These are phyloP conservation scores for Chalcis sispes DNA, from an alignment of 2,888 invertebrate genomes.

Conservation along the genomic window DNA sequence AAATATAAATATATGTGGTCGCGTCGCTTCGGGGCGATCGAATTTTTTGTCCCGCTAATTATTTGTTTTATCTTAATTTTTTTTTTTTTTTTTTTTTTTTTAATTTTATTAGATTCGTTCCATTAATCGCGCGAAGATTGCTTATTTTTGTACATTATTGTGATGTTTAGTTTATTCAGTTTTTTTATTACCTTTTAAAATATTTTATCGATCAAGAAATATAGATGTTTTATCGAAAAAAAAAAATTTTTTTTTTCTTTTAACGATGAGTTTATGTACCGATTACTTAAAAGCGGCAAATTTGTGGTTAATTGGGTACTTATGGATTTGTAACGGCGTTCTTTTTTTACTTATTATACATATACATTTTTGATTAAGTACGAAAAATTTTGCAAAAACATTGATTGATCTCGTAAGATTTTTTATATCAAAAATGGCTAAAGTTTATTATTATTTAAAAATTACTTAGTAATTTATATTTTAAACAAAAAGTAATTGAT, in stretches of 20 bases:
- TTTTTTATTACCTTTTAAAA: slow-evolving; percentile 49
- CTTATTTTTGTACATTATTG: slow-evolving; percentile 49
- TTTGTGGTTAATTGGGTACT: slow-evolving; percentile 3
- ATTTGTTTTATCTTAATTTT: slow-evolving; percentile 3
- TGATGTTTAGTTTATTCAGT: slow-evolving; percentile 52
- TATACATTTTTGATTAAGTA: slow-evolving; percentile 42
- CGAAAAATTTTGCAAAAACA: slow-evolving; percentile 37
- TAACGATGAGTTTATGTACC: slow-evolving; percentile 6
- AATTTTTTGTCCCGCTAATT: slow-evolving; percentile 51
- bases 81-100: slow-evolving; percentile 7
- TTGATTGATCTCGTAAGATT: slow-evolving; percentile 42
- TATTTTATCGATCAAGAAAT: slow-evolving; percentile 51
- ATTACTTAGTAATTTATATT: slow-evolving; percentile 35
- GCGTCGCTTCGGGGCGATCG: slow-evolving; percentile 68
- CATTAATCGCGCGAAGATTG: slow-evolving; percentile 33
- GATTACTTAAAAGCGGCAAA: slow-evolving; percentile 1
- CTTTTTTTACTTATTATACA: background rate
- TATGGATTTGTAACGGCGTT: slow-evolving; percentile 14
- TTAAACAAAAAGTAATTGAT: slow-evolving; percentile 37
- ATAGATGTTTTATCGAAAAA: slow-evolving; percentile 38
- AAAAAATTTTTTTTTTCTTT: slow-evolving; percentile 27
- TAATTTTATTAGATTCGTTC: slow-evolving; percentile 55
- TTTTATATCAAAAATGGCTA: slow-evolving; percentile 4
- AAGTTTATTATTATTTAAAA: slow-evolving; percentile 44
- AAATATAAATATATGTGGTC: slow-evolving; percentile 70